Evolutionary conservation across 2,888 invertebrate genomes (phyloP).

Genomic region (Drosophila percnosoma): DNA sequence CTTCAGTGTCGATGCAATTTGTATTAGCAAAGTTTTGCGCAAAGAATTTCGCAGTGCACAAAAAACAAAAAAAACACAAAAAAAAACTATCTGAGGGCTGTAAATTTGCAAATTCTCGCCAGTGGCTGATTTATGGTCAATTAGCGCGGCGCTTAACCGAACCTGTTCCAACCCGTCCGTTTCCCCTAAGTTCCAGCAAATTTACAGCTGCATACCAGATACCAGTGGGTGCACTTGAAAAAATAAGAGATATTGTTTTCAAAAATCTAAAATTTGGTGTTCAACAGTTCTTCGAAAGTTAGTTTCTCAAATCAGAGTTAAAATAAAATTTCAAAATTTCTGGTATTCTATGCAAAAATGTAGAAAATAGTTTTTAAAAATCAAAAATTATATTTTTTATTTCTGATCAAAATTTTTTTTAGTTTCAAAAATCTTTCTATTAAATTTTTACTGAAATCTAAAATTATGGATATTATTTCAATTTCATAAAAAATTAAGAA

Average conservation of each 20-base stretch:
- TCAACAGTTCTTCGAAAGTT: not conserved
- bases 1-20: conserved; percentile 76
- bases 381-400: not conserved
- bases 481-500: not conserved
- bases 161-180: not conserved
- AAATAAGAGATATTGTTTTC: not conserved
- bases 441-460: not conserved
- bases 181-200: not conserved
- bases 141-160: conserved; percentile 51
- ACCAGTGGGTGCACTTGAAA: not conserved
- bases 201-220: not conserved
- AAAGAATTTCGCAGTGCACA: conserved; percentile 62
- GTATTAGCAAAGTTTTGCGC: conserved; percentile 67
- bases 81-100: conserved; percentile 47
- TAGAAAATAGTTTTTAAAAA: not conserved
- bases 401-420: not conserved
- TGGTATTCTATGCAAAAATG: too few relatives aligned
- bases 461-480: not conserved
- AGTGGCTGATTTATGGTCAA: conserved; percentile 74
- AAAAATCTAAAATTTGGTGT: not conserved
- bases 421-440: not conserved
- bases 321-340: not conserved
- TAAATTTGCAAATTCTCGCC: conserved; percentile 58
- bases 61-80: not conserved
- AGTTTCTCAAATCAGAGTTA: not conserved